phyloP scores from a whole-genome alignment of 30 jellyfish, hydroid and myxozoan genomes.

The Catostylus mosaicus region DNA sequence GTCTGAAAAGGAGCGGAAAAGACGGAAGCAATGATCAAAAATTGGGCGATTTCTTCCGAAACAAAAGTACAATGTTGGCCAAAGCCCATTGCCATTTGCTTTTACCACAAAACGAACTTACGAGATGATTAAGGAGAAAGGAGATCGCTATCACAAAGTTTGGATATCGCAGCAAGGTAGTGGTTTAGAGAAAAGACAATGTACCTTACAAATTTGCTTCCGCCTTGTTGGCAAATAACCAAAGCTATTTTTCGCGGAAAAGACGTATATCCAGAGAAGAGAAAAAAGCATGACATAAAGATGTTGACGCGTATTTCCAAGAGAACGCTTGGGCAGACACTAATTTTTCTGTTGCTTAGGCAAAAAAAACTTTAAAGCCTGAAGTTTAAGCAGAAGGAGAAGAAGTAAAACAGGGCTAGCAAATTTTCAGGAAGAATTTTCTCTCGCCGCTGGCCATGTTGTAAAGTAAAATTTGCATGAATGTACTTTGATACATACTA shows the following conservation, averaged over 20 bases:
- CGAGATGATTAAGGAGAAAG: background rate
- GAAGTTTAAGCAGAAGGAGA: constrained; percentile 18
- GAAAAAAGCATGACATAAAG: constrained; percentile 52
- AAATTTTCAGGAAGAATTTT: background rate
- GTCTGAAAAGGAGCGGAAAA: constrained; percentile 42
- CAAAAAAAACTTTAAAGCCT: constrained; percentile 43
- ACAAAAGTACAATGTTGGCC: constrained; percentile 64
- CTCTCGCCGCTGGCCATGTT: background rate
- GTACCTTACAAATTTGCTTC: constrained; percentile 69
- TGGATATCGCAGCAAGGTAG: constrained; percentile 70
- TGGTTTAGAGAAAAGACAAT: constrained; percentile 70
- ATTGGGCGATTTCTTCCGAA: constrained; percentile 52
- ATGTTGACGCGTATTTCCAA: constrained; percentile 57
- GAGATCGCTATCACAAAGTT: constrained; percentile 28
- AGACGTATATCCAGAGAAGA: constrained; percentile 28
- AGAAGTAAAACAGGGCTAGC: background rate
- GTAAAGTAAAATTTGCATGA: background rate
- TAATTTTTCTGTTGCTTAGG: constrained; percentile 59
- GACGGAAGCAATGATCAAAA: constrained; percentile 30
- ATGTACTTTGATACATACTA: background rate
- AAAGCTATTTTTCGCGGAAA: constrained; percentile 65
- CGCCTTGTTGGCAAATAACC: constrained; percentile 71
- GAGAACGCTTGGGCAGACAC: constrained; percentile 74
- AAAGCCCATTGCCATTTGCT: background rate
- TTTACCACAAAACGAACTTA: background rate